Evolutionary conservation across 2,113 vertebrate genomes (phyloP), one percentile per base, ranked within the genome.

Genomic region (Rutilus rutilus): DNA sequence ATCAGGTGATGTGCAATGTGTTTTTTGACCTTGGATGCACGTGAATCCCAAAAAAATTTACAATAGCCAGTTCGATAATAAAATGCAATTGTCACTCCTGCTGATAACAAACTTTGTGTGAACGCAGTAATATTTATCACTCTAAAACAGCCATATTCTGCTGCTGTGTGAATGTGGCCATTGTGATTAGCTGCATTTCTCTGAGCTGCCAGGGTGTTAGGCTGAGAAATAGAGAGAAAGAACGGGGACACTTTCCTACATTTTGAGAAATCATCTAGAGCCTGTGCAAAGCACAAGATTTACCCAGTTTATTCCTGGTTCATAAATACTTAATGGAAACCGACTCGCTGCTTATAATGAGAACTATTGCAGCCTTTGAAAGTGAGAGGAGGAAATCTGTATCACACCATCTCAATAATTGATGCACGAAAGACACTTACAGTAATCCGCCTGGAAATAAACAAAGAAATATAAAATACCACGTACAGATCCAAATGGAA

Each of bases 261-360:
- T 65, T 81, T 36, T 65, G 27, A 36, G 30, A 76, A 86, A 84
- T 84, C 54, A 71, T 84, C 77, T 84, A 52, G 59, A 86, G 82
- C 69, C 30, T 19, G 60, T 33, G 50, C 79, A 86, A 89, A 89
- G 71, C n/a, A n/a, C 17, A 69, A n/a, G 60, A 86, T 88, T 86
- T 50, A 84, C 60, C 57, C 80, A 60, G 62, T 84, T 59, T 78
- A 86, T 86, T 82, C 50, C 23, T 39, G 82, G 42, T 36, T 39
- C 30, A 89, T 89, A 85, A 86, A 89, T 86, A 76, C 85, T 85
- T 86, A 86, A 76, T 89, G n/a, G 57, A 85, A 86, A 76, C 69
- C n/a, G 67, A 84, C 77, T 81, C 6, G 8, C 50, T 73, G 59
- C 81, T 86, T 60, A 59, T 47, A 76, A 86, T 84, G 76, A 65